A percentile compares a stretch with the other conserved stretches of the same genome.
Evolutionary conservation across 2,888 invertebrate species (phyloP).

Genomic region (Thysanoteuthis rhombus): DNA sequence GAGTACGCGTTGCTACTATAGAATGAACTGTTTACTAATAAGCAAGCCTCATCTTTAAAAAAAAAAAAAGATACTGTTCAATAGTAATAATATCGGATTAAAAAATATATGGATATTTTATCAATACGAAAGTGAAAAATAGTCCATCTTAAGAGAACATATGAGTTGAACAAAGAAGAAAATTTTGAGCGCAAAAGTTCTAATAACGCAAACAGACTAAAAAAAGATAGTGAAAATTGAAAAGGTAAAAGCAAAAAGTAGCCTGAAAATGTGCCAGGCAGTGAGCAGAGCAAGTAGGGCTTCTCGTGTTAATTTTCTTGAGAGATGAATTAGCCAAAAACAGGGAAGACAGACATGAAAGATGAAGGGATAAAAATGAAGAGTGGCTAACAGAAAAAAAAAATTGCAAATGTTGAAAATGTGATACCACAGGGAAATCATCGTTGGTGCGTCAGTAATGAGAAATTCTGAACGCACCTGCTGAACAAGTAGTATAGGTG

Average conservation of each 20-base stretch:
- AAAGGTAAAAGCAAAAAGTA: background rate
- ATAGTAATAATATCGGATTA: background rate
- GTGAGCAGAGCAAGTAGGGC: background rate
- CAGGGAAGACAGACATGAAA: background rate
- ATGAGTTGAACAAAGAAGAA: background rate
- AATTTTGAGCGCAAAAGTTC: background rate
- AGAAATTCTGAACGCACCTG: slow-evolving; percentile 19
- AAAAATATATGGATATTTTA: background rate
- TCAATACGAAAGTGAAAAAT: background rate
- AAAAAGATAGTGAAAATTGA: background rate
- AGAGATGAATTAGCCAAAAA: background rate
- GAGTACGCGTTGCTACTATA: background rate
- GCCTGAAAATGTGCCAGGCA: background rate
- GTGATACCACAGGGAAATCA: slow-evolving; percentile 32
- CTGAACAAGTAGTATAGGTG: slow-evolving; percentile 19
- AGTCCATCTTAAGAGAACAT: background rate
- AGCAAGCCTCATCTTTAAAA: background rate
- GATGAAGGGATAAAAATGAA: slow-evolving; percentile 27
- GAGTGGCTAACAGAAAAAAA: background rate
- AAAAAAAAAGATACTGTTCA: background rate
- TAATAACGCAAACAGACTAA: background rate
- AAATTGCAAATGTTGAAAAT: background rate
- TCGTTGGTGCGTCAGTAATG: slow-evolving; percentile 16
- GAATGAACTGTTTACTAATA: background rate
- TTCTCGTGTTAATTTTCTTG: background rate